Evolutionary conservation across 2,113 vertebrate species (phyloP).

Genomic region (Centropus unirufus): DNA sequence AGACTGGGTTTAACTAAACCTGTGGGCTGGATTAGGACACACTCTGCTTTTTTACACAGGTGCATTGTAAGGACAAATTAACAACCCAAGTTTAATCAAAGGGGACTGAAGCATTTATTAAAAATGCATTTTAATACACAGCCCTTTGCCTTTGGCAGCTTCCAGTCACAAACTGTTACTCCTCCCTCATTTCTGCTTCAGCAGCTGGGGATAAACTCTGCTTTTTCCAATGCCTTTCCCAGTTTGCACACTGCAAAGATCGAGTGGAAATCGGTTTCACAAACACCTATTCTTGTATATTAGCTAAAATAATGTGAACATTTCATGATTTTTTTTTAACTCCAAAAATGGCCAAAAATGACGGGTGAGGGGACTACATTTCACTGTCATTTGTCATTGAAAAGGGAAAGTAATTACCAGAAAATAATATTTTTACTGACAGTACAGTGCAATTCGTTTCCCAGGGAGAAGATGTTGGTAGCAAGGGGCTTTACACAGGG

Average conservation of each 20-base stretch:
- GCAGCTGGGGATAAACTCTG: not conserved
- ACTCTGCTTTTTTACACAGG: not conserved
- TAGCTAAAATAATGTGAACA: not conserved
- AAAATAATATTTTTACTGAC: conserved; percentile 82
- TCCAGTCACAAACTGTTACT: not conserved
- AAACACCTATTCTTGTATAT: not conserved
- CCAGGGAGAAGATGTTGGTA: conserved; percentile 78
- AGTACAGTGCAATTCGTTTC: conserved; percentile 81
- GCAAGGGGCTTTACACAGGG: conserved; percentile 75
- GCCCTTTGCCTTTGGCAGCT: not conserved
- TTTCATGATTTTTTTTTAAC: not conserved
- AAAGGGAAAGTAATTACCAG: conserved; percentile 74
- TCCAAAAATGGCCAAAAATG: not conserved
- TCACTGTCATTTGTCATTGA: conserved; percentile 28
- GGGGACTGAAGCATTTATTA: not conserved
- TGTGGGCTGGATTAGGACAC: not conserved
- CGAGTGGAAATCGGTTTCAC: not conserved
- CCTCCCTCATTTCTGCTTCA: not conserved
- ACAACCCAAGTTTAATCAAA: fast-evolving
- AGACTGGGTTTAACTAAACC: not conserved
- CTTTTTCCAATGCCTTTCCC: not conserved
- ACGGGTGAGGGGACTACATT: not conserved
- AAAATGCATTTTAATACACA: not conserved
- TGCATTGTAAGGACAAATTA: not conserved
- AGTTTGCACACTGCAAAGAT: not conserved